These are phyloP conservation scores for Ciconia stormi DNA, from an alignment of 2,113 vertebrate species.

Conservation along the genomic window DNA sequence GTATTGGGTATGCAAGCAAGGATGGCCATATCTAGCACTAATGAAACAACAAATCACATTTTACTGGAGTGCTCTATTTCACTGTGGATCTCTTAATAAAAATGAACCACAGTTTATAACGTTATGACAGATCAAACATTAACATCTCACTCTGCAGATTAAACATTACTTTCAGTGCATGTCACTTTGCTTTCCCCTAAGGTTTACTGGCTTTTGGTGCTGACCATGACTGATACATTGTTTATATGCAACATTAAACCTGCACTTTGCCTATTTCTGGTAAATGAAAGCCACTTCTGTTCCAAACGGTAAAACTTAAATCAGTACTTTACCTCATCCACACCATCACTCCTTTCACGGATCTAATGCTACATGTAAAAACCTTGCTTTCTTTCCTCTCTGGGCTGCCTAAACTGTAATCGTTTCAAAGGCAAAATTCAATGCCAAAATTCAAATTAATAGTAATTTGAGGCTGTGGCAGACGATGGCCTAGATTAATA, in stretches of 20 bases:
- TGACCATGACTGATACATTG: constrained; percentile 56
- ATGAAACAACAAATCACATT: constrained; percentile 16
- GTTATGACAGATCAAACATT: neutral
- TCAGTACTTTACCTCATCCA: constrained; percentile 15
- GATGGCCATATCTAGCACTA: neutral
- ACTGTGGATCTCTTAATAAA: constrained; percentile 44
- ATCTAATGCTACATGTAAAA: neutral
- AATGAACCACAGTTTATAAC: neutral
- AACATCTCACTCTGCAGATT: constrained; percentile 11
- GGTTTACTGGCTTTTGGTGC: neutral
- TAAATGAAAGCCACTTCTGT: constrained; percentile 32
- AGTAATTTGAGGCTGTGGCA: neutral
- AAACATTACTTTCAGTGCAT: neutral
- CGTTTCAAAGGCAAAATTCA: constrained; percentile 15
- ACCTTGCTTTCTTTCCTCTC: neutral
- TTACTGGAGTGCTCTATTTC: neutral
- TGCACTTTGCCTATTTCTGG: constrained; percentile 32
- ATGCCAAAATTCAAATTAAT: constrained; percentile 20
- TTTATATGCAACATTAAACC: constrained; percentile 43
- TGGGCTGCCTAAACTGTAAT: neutral
- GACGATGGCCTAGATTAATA: neutral
- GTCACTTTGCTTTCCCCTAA: constrained; percentile 27
- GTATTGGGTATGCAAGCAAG: neutral
- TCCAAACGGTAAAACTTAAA: constrained; percentile 35
- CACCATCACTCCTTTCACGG: neutral